Percentiles rank a stretch among this genome's conserved stretches.
Evolutionary conservation across 2,888 invertebrate species (phyloP).

Genomic region (Sycophila texana): DNA sequence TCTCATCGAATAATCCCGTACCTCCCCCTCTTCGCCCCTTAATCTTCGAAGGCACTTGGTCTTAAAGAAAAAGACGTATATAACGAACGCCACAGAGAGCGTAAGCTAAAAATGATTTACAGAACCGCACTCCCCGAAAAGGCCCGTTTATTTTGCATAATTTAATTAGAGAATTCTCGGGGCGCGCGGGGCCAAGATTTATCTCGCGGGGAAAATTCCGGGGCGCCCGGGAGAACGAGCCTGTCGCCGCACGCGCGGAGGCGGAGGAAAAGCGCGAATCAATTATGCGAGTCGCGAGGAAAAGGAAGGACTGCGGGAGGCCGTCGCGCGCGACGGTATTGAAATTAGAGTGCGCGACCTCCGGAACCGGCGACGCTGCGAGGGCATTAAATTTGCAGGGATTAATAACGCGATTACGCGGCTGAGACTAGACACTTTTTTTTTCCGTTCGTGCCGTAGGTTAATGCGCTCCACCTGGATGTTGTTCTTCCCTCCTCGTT

Average conservation of each 20-base stretch:
- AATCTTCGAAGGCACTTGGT: background rate
- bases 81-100: background rate
- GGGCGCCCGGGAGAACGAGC: constrained; percentile 21
- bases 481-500: constrained; percentile 2
- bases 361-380: constrained; percentile 47
- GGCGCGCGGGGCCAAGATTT: constrained; percentile 52
- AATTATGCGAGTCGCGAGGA: constrained; percentile 62
- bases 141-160: constrained; percentile 59
- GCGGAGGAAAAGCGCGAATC: constrained; percentile 59
- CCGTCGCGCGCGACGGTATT: constrained; percentile 60
- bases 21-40: background rate
- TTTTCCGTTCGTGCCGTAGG: background rate
- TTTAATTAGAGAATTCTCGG: constrained; percentile 58
- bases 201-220: constrained; percentile 56
- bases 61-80: background rate
- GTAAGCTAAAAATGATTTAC: constrained; percentile 54
- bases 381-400: constrained; percentile 71
- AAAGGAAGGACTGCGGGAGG: background rate
- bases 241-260: constrained; percentile 23
- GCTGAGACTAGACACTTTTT: constrained; percentile 16
- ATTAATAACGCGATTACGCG: constrained; percentile 67
- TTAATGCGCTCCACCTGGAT: too few relatives aligned
- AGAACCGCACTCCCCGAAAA: constrained; percentile 50
- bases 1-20: constrained; percentile 8
- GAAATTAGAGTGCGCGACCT: constrained; percentile 68